Evolutionary conservation across 2,797 vertebrate genomes (phyloP).

Genomic region (Hypotaenidia okinawae): DNA sequence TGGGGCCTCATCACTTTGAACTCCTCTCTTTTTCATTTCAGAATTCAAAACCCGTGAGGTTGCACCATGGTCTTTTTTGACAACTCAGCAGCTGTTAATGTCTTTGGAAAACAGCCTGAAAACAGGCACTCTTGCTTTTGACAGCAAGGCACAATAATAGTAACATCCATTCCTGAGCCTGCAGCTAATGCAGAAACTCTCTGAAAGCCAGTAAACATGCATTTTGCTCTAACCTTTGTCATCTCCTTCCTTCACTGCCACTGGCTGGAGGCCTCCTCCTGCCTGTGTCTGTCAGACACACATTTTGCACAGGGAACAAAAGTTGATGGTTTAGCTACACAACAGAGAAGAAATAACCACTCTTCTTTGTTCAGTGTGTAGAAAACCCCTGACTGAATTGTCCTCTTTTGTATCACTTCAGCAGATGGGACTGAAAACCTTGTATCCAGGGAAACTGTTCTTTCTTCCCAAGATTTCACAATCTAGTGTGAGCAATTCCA

Average conservation of each 20-base stretch:
- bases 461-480: not conserved
- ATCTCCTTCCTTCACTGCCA: not conserved
- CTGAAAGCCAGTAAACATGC: not conserved
- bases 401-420: not conserved
- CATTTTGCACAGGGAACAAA: not conserved
- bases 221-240: not conserved
- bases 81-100: slow-evolving; percentile 30
- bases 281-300: not conserved
- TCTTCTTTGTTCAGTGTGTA: fast-evolving
- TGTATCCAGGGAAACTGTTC: not conserved
- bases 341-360: not conserved
- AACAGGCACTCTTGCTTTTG: not conserved
- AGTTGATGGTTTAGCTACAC: not conserved
- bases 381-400: not conserved
- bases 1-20: not conserved
- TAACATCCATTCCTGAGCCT: not conserved
- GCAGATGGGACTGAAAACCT: not conserved
- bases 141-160: not conserved
- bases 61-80: not conserved
- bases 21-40: not conserved
- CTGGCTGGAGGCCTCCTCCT: not conserved
- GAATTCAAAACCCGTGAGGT: slow-evolving; percentile 1
- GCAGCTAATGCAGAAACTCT: not conserved
- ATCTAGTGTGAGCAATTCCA: not conserved
- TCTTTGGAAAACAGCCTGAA: slow-evolving; percentile 3